Percentiles rank a stretch among this genome's conserved stretches.
phyloP scores from a whole-genome alignment of 1,140 invertebrate species.

The Drosophila biarmipes region DNA sequence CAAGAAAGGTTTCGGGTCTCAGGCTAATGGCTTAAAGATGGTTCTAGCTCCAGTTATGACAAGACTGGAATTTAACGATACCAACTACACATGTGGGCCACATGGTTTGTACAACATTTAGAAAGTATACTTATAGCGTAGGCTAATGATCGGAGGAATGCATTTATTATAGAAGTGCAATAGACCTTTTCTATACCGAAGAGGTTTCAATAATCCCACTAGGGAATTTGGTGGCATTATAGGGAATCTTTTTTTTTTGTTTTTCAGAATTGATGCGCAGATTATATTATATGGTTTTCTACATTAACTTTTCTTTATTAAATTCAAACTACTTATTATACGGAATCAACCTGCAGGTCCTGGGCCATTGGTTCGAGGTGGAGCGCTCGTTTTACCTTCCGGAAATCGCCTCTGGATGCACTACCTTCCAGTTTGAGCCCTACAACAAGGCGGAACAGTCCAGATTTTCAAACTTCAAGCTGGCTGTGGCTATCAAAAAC shows the following conservation, averaged over 20 bases:
- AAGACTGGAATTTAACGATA: neutral
- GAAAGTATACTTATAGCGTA: too few species aligned
- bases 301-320: neutral
- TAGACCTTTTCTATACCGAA: too few species aligned
- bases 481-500: slow-evolving; percentile 87
- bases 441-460: slow-evolving; percentile 84
- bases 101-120: neutral
- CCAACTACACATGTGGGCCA: neutral
- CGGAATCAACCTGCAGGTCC: slow-evolving; percentile 85
- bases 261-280: too few species aligned
- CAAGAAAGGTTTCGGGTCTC: slow-evolving; percentile 8
- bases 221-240: too few species aligned
- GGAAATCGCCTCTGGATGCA: slow-evolving; percentile 88
- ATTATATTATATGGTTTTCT: too few species aligned
- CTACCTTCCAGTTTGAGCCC: slow-evolving; percentile 86
- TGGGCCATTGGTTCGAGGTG: slow-evolving; percentile 89
- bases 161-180: too few species aligned
- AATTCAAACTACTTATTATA: neutral
- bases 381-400: slow-evolving; percentile 89
- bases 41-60: slow-evolving; percentile 11
- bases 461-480: slow-evolving; percentile 82
- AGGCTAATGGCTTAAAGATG: neutral
- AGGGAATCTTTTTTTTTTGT: too few species aligned
- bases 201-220: too few species aligned
- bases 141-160: too few species aligned